Evolutionary conservation across 2,797 vertebrate genomes (phyloP), one percentile per base, ranked within the genome.

Genomic region (Micromesistius poutassou): DNA sequence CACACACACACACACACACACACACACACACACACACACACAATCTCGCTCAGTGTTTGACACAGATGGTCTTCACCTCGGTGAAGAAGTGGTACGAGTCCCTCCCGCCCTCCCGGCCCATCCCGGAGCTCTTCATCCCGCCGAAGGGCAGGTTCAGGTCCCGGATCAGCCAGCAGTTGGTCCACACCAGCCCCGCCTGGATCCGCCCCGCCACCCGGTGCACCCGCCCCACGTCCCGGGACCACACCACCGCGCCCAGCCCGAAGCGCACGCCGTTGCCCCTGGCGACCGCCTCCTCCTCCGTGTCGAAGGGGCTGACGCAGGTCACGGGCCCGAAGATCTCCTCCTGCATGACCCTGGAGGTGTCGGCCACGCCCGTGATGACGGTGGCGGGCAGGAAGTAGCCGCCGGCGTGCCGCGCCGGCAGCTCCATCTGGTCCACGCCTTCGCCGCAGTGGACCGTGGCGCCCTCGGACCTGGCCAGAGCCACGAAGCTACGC

Each of bases 21-120:
- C 50, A n/a, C 50, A 62, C 22, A 62, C 50, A 62, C 22, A 62
- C 50, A 62, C 50, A 62, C 50, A 62, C 50, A 62, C 50, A 62
- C 50, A 31, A 9, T 13, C 16, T 7, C 22, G 22, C 19, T 97
- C 87, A 98, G 88, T 98, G 92, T 90, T 99, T 97, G 86, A 99
- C 85, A 0, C 96, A 95, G 84, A 99, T 88, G 0, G 93, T 96
- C 93, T 99, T 99, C 76, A 98, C 94, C 89, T 99, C 98, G 0
- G 98, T 99, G 89, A 98, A 99, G 90, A 99, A 99, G 79, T 98
- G 94, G 0, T 96, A 97, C 1, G 98, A 99, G 87, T 99, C 97
- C 77, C 94, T 97, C 77, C 90, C 96, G 36, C 98, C 98, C 71
- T 99, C 98, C 80, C 98, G 95, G 28, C 98, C 98, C 71, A 98